Evolutionary conservation across 35 echinoderm and acorn worm species (phyloP), one percentile per base, ranked within the genome.

Genomic region (Ophiothrix spiculata): DNA sequence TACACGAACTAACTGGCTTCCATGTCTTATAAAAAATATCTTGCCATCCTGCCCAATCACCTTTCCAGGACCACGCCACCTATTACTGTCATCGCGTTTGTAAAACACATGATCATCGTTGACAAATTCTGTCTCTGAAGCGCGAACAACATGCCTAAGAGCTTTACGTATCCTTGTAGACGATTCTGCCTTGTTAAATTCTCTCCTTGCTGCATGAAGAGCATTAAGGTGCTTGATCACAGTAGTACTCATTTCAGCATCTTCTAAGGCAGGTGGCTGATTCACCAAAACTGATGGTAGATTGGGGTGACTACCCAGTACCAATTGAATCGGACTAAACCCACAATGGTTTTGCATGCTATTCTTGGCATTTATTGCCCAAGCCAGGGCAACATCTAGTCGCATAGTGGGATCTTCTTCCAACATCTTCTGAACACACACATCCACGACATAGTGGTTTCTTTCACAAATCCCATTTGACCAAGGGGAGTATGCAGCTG

Each of bases 21-120:
- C 80, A 83, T 89, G 37, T 6, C 79, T n/a, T 36, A 83, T 31
- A 36, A 83, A 89, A 32, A 75, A 79, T 21, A 56, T 39, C 63
- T 83, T 82, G 17, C 87, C 80, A 89, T 83, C 60, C 32, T 89
- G 87, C 16, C 87, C 79, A 32, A 89, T 69, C 8, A 83, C 87
- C 29, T 75, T 82, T 8, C 87, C 87, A 17, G 79, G 79, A 17
- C 87, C 87, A 38, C 33, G 38, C 76, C 76, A 83, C 31, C 37
- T 73, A 35, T 83, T 89, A 56, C 80, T 89, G 35, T 83, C 88
- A 56, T 85, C 46, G 8, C 54, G 36, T 38, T 90, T 90, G 42
- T 85, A 64, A 45, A 54, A 69, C 23, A 83, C 79, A 19, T 69
- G 39, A 6, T 81, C 79, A 80, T 39, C 79, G 39, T 81, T 81